phyloP scores from a whole-genome alignment of 2,888 invertebrate species.

The Calameuta filiformis region DNA sequence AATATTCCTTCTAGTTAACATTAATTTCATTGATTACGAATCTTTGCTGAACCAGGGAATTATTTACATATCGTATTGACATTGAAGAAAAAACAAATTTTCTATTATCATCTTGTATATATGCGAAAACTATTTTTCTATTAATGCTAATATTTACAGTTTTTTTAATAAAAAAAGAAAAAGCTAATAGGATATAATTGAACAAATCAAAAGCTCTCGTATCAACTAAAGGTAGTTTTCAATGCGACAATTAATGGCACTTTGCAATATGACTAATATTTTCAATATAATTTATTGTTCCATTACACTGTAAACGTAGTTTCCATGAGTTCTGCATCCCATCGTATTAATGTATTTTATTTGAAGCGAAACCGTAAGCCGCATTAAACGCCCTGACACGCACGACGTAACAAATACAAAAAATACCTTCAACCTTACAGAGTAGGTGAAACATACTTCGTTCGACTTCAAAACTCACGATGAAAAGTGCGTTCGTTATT shows the following conservation, averaged over 20 bases:
- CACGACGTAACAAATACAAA: not conserved
- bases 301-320: conserved; percentile 39
- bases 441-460: too few relatives aligned
- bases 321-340: conserved; percentile 27
- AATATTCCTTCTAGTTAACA: not conserved
- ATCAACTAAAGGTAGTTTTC: too few relatives aligned
- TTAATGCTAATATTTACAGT: too few relatives aligned
- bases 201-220: too few relatives aligned
- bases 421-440: too few relatives aligned
- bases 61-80: not conserved
- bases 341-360: not conserved
- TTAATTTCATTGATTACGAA: not conserved
- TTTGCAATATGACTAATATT: not conserved
- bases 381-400: not conserved
- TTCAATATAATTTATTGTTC: conserved; percentile 46
- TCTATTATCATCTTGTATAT: not conserved
- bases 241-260: too few relatives aligned
- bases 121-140: too few relatives aligned
- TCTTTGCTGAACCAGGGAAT: not conserved
- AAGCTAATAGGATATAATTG: too few relatives aligned
- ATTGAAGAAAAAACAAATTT: not conserved
- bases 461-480: too few relatives aligned
- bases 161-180: too few relatives aligned
- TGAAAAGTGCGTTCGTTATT: not conserved
- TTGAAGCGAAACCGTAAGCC: conserved; percentile 23